phyloP scores from a whole-genome alignment of 1,140 invertebrate species.

The Theocolax elegans region DNA sequence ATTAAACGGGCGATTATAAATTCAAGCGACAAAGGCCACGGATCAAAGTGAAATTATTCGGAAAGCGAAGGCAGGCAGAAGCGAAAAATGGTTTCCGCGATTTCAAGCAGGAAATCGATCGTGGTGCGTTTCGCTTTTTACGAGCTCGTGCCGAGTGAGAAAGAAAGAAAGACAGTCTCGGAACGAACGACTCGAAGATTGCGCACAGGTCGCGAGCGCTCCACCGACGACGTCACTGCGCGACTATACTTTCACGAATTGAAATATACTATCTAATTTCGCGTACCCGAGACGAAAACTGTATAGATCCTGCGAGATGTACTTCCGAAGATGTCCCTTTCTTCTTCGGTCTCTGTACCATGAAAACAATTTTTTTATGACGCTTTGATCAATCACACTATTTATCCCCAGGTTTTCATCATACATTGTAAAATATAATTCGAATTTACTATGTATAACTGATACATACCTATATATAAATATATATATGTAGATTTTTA shows the following conservation, averaged over 20 bases:
- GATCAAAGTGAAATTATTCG: neutral
- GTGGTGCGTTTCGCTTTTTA: slow-evolving; percentile 24
- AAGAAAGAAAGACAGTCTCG: neutral
- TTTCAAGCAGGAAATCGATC: slow-evolving; percentile 28
- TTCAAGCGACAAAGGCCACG: no score
- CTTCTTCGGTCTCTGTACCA: no score
- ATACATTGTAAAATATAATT: no score
- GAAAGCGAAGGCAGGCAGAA: slow-evolving; percentile 19
- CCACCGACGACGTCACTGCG: slow-evolving; percentile 13
- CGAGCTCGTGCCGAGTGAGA: neutral
- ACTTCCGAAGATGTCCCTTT: no score
- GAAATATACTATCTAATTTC: slow-evolving; percentile 49
- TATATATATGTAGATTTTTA: no score
- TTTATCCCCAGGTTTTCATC: no score
- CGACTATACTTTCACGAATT: slow-evolving; percentile 45
- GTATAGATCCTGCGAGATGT: no score
- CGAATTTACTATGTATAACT: no score
- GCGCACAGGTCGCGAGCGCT: neutral
- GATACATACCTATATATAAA: no score
- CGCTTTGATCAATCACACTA: no score
- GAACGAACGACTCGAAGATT: slow-evolving; percentile 10
- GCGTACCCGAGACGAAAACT: slow-evolving; percentile 45
- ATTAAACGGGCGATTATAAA: no score
- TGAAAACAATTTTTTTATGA: no score
- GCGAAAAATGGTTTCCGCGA: slow-evolving; percentile 21